Percentiles rank a stretch among this genome's conserved stretches.
These are phyloP conservation scores for Rhynchomys soricoides DNA, from an alignment of 2,113 vertebrate species.

Conservation along the genomic window DNA sequence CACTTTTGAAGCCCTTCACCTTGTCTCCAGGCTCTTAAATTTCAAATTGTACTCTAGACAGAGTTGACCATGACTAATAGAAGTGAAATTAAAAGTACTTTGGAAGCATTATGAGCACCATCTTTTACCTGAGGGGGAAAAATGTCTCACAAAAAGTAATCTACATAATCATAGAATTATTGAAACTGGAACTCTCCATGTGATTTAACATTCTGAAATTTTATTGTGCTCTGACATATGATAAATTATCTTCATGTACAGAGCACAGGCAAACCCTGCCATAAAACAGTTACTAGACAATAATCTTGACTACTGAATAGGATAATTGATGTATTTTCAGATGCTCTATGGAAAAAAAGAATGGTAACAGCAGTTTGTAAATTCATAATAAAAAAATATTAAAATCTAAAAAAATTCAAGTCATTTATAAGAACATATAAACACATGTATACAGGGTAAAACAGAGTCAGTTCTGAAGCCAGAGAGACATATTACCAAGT, in stretches of 20 bases:
- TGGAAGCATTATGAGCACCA: neutral
- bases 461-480: conserved; percentile 28
- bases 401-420: conserved; percentile 1
- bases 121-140: neutral
- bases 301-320: neutral
- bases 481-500: neutral
- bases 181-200: conserved; percentile 11
- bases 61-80: conserved; percentile 32
- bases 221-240: conserved; percentile 35
- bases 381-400: neutral
- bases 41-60: conserved; percentile 48
- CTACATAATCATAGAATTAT: neutral
- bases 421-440: conserved; percentile 34
- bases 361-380: neutral
- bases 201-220: conserved; percentile 24
- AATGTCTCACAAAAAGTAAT: neutral
- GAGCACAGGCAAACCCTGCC: neutral
- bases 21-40: neutral
- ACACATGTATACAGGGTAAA: conserved; percentile 6
- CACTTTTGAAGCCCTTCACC: neutral
- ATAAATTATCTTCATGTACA: conserved; percentile 22
- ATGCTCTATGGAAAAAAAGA: neutral
- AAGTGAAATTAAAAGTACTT: conserved; percentile 46
- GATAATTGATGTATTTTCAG: neutral
- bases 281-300: neutral